Conservation (phyloP, 2,113 vertebrate species). For the Coreoperca whiteheadi region DNA sequence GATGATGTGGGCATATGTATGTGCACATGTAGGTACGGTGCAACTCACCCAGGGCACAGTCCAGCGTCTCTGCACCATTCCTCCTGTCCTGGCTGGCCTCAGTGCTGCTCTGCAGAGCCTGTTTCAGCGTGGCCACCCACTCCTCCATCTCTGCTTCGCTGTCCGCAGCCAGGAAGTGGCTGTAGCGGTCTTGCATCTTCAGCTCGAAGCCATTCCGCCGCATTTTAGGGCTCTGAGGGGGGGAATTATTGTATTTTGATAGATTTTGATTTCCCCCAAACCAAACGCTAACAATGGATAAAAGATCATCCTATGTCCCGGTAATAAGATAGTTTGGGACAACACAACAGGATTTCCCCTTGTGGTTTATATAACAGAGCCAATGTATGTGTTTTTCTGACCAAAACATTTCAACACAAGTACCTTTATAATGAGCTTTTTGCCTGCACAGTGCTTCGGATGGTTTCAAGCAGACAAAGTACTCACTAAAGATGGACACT, state of each 20-base stretch:
- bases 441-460: neutral
- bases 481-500: neutral
- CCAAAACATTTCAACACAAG: neutral
- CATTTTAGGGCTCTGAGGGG: conserved; percentile 92
- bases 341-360: neutral
- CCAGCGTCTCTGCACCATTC: conserved; percentile 85
- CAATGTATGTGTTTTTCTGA: neutral
- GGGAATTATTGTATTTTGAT: neutral
- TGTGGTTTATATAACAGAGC: neutral
- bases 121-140: conserved; percentile 92
- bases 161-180: conserved; percentile 96
- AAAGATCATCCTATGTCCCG: neutral
- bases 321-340: too few species aligned
- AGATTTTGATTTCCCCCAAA: neutral
- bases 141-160: conserved; percentile 98
- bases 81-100: conserved; percentile 91
- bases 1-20: neutral
- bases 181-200: conserved; percentile 96
- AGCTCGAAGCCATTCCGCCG: conserved; percentile 94
- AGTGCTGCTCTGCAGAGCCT: conserved; percentile 91
- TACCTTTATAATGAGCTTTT: neutral
- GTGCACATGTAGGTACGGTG: neutral
- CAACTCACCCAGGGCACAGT: conserved; percentile 80
- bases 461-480: neutral
- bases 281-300: neutral